Conservation (phyloP, 2,113 vertebrate species). For the Chionomys nivalis region DNA sequence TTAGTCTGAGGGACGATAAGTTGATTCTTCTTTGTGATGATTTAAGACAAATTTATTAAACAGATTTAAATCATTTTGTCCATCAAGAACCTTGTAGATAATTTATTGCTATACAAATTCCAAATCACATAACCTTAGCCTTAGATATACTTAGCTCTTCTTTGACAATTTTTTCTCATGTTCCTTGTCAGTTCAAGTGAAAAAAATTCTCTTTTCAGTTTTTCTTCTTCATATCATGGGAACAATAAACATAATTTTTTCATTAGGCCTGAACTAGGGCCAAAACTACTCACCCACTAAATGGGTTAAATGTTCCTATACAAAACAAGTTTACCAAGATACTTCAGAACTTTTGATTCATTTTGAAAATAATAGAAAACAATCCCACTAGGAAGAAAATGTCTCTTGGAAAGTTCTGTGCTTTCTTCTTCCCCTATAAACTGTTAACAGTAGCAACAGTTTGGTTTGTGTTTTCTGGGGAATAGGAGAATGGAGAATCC, state of each 20-base stretch:
- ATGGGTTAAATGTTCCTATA: background rate
- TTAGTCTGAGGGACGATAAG: background rate
- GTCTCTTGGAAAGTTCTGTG: background rate
- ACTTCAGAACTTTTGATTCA: background rate
- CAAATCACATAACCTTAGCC: background rate
- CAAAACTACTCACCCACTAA: background rate
- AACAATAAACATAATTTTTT: background rate
- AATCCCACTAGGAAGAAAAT: background rate
- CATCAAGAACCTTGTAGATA: background rate
- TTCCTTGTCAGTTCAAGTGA: background rate
- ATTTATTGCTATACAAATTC: background rate
- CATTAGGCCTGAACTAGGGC: background rate
- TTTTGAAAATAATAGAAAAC: slow-evolving; percentile 37
- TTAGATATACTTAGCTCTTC: background rate
- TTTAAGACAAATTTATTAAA: background rate
- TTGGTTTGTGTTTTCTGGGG: background rate
- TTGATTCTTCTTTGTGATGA: background rate
- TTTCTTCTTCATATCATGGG: background rate
- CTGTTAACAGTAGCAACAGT: background rate
- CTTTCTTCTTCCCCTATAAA: background rate
- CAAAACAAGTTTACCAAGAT: background rate
- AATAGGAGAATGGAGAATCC: background rate
- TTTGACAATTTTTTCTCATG: background rate
- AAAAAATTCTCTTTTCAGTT: background rate
- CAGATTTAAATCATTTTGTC: background rate